These are phyloP conservation scores for Phrynosoma platyrhinos DNA, from an alignment of 2,113 vertebrate genomes.

Conservation along the genomic window DNA sequence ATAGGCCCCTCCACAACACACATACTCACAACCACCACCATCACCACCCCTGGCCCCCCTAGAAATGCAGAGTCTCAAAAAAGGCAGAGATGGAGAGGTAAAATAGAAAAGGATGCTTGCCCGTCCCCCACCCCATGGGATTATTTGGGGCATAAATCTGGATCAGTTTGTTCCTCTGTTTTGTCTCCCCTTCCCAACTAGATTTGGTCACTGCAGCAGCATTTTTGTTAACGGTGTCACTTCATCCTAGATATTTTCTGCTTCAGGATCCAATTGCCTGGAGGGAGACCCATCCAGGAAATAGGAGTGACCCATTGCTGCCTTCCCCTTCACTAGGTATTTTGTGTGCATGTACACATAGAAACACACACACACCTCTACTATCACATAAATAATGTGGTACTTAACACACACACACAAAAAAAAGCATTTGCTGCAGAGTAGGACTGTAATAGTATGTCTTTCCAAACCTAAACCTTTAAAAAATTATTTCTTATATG, in stretches of 20 bases:
- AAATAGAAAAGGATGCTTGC: neutral
- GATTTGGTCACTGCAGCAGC: slow-evolving; percentile 16
- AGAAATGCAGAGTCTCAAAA: neutral
- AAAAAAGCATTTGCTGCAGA: neutral
- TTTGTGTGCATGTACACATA: neutral
- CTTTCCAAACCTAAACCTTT: neutral
- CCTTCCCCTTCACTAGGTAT: neutral
- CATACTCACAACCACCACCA: neutral
- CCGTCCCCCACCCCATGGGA: too few species aligned
- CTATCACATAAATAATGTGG: neutral
- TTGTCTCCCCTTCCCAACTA: neutral
- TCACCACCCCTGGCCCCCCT: neutral
- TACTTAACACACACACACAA: too few species aligned
- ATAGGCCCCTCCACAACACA: slow-evolving; percentile 17
- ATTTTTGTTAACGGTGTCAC: neutral
- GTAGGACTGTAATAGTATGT: neutral
- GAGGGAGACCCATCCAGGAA: neutral
- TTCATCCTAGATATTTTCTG: neutral
- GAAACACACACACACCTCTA: neutral
- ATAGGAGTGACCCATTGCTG: neutral
- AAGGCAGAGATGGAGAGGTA: neutral
- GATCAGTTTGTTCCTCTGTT: neutral
- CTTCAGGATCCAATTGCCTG: neutral
- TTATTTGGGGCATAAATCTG: neutral
- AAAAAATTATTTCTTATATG: neutral